Evolutionary conservation across 2,888 invertebrate species (phyloP).

Genomic region (Meiosimyza decipiens): DNA sequence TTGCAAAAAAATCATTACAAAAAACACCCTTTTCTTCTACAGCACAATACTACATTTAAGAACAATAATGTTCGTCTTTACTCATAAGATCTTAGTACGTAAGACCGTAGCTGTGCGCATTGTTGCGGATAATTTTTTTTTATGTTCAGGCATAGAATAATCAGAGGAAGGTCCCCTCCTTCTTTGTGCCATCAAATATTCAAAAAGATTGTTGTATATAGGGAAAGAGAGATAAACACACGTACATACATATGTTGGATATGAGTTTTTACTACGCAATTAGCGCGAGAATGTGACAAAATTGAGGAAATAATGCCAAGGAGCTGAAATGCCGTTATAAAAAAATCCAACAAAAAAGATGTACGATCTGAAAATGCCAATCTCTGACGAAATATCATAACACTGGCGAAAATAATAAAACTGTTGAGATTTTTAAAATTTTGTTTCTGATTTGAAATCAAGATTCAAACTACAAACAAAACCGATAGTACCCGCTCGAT

Average conservation of each 20-base stretch:
- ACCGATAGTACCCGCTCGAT: too few relatives aligned
- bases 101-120: not conserved
- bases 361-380: not conserved
- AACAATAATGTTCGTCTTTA: conserved; percentile 7
- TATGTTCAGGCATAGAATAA: not conserved
- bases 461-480: too few relatives aligned
- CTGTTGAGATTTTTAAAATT: too few relatives aligned
- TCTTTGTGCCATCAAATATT: conserved; percentile 2
- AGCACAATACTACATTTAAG: not conserved
- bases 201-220: too few relatives aligned
- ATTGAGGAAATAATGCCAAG: conserved; percentile 15
- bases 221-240: not conserved
- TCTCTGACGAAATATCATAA: too few relatives aligned
- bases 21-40: not conserved
- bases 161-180: conserved; percentile 20
- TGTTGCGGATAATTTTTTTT: conserved; percentile 6
- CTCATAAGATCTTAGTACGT: too few relatives aligned
- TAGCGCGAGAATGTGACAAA: conserved; percentile 23
- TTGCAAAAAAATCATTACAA: not conserved
- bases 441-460: too few relatives aligned
- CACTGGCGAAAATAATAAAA: too few relatives aligned
- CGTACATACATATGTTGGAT: not conserved
- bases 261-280: conserved; percentile 17
- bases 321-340: not conserved
- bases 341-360: not conserved